Percentiles rank a stretch among this genome's conserved stretches.
Conservation (phyloP, 1,140 invertebrate genomes). For the Drosophila kurseongensis region DNA sequence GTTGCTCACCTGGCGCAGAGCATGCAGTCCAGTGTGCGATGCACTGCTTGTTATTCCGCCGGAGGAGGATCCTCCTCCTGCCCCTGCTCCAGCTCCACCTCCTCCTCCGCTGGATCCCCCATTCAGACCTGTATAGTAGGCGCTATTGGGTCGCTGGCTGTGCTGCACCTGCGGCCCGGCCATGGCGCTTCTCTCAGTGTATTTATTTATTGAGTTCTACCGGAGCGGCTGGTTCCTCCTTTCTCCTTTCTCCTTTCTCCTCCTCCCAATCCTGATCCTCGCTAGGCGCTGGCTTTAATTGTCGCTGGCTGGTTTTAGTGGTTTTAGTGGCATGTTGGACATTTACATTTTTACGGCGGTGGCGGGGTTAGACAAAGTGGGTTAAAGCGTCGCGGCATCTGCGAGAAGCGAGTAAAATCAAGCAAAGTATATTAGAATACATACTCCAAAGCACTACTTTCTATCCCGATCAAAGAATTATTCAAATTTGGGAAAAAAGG, state of each 20-base stretch:
- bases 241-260: neutral
- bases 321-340: slow-evolving; percentile 63
- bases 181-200: slow-evolving; percentile 40
- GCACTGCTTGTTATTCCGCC: slow-evolving; percentile 66
- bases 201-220: neutral
- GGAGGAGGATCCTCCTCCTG: slow-evolving; percentile 10
- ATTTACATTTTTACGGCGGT: slow-evolving; percentile 37
- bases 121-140: slow-evolving; percentile 79
- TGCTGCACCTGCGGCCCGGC: slow-evolving; percentile 81
- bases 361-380: slow-evolving; percentile 24
- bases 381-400: slow-evolving; percentile 45
- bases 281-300: slow-evolving; percentile 28
- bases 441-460: neutral
- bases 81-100: slow-evolving; percentile 5
- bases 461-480: neutral
- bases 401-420: slow-evolving; percentile 37
- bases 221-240: slow-evolving; percentile 3
- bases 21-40: slow-evolving; percentile 75
- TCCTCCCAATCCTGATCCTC: slow-evolving; percentile 1
- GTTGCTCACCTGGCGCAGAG: slow-evolving; percentile 77
- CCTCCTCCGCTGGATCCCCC: slow-evolving; percentile 43
- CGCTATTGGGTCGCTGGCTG: slow-evolving; percentile 74
- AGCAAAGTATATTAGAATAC: slow-evolving; percentile 40
- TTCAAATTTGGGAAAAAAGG: too few relatives aligned
- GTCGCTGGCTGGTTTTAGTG: slow-evolving; percentile 50